Percentiles rank a stretch among this genome's conserved stretches.
Evolutionary conservation across 2,888 invertebrate genomes (phyloP).

Genomic region (Fragum whitleyi): DNA sequence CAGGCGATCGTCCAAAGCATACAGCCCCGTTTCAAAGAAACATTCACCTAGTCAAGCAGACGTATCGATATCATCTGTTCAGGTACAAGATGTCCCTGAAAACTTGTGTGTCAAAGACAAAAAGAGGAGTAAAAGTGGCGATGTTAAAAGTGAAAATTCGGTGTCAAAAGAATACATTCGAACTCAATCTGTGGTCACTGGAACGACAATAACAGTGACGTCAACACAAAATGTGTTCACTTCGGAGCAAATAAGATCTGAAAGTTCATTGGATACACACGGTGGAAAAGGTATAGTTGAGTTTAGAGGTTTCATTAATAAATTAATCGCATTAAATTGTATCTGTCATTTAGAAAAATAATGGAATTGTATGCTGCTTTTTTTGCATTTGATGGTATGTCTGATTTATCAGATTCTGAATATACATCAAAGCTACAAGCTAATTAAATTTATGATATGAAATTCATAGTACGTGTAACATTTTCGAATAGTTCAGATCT

Average conservation of each 20-base stretch:
- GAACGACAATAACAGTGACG: conserved; percentile 64
- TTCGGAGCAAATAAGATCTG: conserved; percentile 28
- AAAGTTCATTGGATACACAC: not conserved
- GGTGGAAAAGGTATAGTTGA: conserved; percentile 2
- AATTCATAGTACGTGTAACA: too few species aligned
- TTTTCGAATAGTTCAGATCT: too few species aligned
- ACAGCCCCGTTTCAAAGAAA: conserved; percentile 37
- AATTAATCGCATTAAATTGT: too few species aligned
- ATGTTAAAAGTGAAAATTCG: conserved; percentile 5
- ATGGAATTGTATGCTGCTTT: too few species aligned
- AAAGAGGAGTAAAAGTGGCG: not conserved
- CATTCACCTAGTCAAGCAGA: conserved; percentile 1
- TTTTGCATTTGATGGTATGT: too few species aligned
- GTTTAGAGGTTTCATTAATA: too few species aligned
- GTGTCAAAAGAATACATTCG: conserved; percentile 31
- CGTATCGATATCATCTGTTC: not conserved
- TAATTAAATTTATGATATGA: too few species aligned
- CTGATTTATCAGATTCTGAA: too few species aligned
- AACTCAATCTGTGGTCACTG: conserved; percentile 60
- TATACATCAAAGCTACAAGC: too few species aligned
- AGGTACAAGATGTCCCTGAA: conserved; percentile 59
- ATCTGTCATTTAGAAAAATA: too few species aligned
- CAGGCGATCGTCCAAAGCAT: conserved; percentile 21
- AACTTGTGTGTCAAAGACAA: conserved; percentile 64
- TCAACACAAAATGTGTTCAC: conserved; percentile 53